These are phyloP conservation scores for Ailurus styani DNA, from an alignment of 2,113 vertebrate genomes.

Conservation along the genomic window DNA sequence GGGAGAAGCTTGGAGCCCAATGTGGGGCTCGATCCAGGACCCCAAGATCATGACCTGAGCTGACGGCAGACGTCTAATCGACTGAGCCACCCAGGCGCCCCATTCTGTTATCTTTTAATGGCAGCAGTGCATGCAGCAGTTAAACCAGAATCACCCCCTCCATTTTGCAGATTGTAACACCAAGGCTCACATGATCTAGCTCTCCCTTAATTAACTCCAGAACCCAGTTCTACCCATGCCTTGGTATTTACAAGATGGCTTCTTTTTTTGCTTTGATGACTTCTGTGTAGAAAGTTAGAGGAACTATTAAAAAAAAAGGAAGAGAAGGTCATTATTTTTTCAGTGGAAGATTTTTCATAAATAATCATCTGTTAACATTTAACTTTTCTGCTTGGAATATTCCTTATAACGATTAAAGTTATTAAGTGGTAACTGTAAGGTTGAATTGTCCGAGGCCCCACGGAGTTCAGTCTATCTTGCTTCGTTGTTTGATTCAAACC, in stretches of 20 bases:
- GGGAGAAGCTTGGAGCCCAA: no score
- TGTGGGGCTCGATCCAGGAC: no score
- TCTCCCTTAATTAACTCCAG: neutral
- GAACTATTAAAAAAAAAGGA: neutral
- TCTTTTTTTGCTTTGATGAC: neutral
- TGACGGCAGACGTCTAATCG: no score
- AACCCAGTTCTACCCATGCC: neutral
- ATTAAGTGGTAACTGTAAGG: neutral
- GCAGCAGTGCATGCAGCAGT: neutral
- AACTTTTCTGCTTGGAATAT: neutral
- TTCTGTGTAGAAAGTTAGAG: neutral
- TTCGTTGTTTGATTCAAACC: neutral
- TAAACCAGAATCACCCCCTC: neutral
- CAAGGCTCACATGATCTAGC: neutral
- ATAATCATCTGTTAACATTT: neutral
- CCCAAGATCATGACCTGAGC: no score
- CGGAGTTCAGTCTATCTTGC: neutral
- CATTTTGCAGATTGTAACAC: neutral
- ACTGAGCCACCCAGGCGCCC: no score
- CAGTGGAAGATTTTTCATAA: neutral
- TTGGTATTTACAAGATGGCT: neutral
- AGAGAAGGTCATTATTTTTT: neutral
- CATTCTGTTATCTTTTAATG: neutral
- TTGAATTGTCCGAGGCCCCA: neutral
- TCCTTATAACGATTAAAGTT: constrained; percentile 4